Evolutionary conservation across 2,888 invertebrate species (phyloP).

Genomic region (Melieria picta): DNA sequence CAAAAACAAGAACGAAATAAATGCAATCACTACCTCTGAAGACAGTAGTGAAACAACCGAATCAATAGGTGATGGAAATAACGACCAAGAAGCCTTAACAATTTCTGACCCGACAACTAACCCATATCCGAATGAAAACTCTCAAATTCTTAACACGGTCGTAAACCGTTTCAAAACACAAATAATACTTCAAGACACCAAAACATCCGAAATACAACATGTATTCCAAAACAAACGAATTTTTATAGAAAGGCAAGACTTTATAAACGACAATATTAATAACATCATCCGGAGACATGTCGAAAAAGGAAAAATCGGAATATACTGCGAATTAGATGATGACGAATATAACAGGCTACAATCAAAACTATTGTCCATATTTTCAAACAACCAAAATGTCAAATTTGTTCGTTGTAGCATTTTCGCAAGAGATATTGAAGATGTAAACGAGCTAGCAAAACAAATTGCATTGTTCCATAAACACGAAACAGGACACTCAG

Average conservation of each 20-base stretch:
- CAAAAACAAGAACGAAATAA: no score
- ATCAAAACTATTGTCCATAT: background rate
- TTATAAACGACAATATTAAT: background rate
- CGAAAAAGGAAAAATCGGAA: slow-evolving; percentile 7
- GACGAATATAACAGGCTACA: background rate
- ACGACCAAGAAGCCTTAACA: no score
- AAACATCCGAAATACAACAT: background rate
- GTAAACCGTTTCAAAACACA: background rate
- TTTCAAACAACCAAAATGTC: background rate
- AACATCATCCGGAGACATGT: background rate
- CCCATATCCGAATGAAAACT: no score
- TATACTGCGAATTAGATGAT: background rate
- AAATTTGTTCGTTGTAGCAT: background rate
- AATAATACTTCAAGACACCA: background rate
- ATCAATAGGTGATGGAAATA: no score
- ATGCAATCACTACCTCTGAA: no score
- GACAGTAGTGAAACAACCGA: no score
- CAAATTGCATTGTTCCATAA: background rate
- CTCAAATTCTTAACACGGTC: background rate
- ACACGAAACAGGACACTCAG: slow-evolving; percentile 8
- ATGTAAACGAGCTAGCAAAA: background rate
- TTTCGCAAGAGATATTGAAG: background rate
- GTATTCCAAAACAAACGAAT: background rate
- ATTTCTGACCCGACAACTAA: no score
- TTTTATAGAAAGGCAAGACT: background rate